Evolutionary conservation across 2,888 invertebrate species (phyloP).

Genomic region (Allophyes oxyacanthae): DNA sequence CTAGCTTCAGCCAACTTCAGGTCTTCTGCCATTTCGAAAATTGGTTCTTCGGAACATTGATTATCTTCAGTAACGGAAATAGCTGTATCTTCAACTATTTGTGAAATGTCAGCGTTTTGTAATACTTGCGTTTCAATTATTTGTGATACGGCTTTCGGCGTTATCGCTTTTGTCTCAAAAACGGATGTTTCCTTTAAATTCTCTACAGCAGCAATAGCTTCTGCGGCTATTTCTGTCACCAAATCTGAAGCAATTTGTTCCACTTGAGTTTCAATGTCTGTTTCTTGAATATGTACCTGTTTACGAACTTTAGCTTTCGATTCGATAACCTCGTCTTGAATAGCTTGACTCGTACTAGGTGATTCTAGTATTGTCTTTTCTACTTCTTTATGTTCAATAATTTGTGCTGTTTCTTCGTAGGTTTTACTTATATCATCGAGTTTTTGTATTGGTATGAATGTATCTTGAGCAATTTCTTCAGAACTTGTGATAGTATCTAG

Average conservation of each 20-base stretch:
- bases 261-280: constrained; percentile 24
- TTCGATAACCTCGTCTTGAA: neutral
- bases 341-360: constrained; percentile 7
- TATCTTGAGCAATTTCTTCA: neutral
- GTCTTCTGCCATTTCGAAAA: neutral
- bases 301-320: constrained; percentile 16
- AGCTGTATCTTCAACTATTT: neutral
- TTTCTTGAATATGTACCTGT: constrained; percentile 34
- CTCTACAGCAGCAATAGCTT: constrained; percentile 33
- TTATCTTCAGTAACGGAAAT: neutral
- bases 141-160: neutral
- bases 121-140: neutral
- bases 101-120: neutral
- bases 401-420: neutral
- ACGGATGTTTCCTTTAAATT: constrained; percentile 12
- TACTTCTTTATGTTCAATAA: neutral
- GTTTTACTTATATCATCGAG: neutral
- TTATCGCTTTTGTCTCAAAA: neutral
- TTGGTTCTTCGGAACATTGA: neutral
- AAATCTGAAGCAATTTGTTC: constrained; percentile 39
- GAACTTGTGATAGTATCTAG: neutral
- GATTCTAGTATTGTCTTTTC: neutral
- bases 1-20: neutral
- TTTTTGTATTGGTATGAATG: neutral
- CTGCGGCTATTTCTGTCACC: constrained; percentile 34